Conservation (phyloP, 2,113 vertebrate genomes). For the Pterocles orientalis region DNA sequence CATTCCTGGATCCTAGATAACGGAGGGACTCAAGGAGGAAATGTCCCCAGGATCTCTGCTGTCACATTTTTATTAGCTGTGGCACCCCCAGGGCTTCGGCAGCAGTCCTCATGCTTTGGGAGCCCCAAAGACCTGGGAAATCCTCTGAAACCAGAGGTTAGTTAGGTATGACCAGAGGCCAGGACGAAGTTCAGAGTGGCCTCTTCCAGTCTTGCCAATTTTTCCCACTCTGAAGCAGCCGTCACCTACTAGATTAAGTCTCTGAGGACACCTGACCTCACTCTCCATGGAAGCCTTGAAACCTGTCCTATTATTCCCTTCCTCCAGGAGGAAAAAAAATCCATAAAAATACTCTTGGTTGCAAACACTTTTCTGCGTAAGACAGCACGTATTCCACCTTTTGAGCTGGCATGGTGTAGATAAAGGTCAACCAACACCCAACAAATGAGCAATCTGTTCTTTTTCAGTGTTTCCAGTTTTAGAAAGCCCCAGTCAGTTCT, state of each 20-base stretch:
- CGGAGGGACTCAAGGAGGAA: neutral
- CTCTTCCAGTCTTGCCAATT: neutral
- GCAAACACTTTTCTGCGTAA: neutral
- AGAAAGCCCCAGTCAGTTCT: neutral
- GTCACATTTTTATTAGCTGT: neutral
- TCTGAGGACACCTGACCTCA: neutral
- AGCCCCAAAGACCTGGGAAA: neutral
- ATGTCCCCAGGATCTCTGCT: neutral
- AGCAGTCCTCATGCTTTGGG: neutral
- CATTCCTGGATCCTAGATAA: neutral
- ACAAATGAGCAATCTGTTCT: neutral
- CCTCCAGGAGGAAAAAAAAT: neutral
- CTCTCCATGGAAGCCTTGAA: neutral
- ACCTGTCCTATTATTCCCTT: neutral
- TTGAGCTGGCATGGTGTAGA: neutral
- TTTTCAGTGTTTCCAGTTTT: slow-evolving; percentile 1
- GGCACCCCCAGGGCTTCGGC: neutral
- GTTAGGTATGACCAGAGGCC: neutral
- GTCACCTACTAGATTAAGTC: neutral
- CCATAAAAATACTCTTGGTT: neutral
- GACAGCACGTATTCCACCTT: neutral
- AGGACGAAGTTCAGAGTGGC: neutral
- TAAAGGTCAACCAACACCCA: neutral
- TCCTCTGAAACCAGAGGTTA: neutral
- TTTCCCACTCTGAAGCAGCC: neutral